Evolutionary conservation across 2,797 vertebrate species (phyloP), one percentile per base, ranked within the genome.

Genomic region (Geotrypetes seraphini): DNA sequence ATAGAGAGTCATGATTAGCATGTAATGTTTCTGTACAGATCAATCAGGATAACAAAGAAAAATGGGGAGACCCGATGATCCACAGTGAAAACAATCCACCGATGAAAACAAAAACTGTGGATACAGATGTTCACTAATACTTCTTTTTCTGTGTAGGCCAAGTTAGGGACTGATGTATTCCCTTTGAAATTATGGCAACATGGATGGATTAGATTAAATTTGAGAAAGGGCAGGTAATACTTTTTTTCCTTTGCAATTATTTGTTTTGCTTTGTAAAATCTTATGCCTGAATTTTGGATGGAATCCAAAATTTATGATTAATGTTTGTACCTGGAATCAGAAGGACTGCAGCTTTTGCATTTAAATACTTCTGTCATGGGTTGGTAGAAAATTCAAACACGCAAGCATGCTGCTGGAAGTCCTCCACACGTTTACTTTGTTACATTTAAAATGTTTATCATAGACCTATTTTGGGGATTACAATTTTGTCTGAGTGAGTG

Each of bases 151-250:
- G 0, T 22, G 11, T 18, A 55, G 33, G 14, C 31, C 22, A 59
- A 48, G 34, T 41, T 53, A 32, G 19, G 19, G 26, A 41, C 14
- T 50, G 27, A 66, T 54, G 33, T 26, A 31, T 22, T 43, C 26
- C 16, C 16, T 52, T 11, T 53, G 36, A 44, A 55, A 51, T 26
- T 54, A 33, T 22, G 56, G 29, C 27, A 57, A 18, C 39, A 39
- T 49, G 46, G 30, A 56, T 58, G 60, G 41, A 44, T 53, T 44
- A 46, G 28, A 53, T 65, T 59, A 47, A 36, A 56, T 50, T 50
- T 56, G 39, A 26, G 45, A 59, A 49, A 63, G 46, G 47, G 26
- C 38, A 52, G 41, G 23, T 71, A 36, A 33, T 53, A 56, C 45
- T 33, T 50, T 50, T n/a, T n/a, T 16, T 33, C 16, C 45, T n/a